Conservation (phyloP, 2,888 invertebrate genomes). For the Mamestra brassicae region DNA sequence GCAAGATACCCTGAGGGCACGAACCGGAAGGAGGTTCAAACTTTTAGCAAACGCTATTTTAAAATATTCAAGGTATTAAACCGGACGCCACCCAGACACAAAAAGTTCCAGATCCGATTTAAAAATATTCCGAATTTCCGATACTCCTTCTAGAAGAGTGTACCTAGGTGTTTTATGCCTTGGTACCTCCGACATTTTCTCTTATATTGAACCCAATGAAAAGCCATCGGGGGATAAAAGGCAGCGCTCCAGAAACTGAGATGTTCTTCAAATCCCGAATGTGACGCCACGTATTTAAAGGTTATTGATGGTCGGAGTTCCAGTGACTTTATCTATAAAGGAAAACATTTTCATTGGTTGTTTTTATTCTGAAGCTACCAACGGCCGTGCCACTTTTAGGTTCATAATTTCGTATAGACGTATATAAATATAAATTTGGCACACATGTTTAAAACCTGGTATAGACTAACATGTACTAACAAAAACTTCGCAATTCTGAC, state of each 20-base stretch:
- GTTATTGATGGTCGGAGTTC: slow-evolving; percentile 22
- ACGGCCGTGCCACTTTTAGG: background rate
- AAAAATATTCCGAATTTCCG: slow-evolving; percentile 30
- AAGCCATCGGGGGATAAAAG: slow-evolving; percentile 51
- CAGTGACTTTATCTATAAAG: slow-evolving; percentile 3
- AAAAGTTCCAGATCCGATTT: slow-evolving; percentile 37
- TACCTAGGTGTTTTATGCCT: slow-evolving; percentile 30
- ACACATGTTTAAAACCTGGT: too few species aligned
- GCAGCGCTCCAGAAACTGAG: slow-evolving; percentile 44
- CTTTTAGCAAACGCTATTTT: slow-evolving; percentile 37
- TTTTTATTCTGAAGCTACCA: background rate
- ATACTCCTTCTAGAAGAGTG: slow-evolving; percentile 47
- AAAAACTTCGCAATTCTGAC: too few species aligned
- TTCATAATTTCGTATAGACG: too few species aligned
- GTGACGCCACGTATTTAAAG: slow-evolving; percentile 32
- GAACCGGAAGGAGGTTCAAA: slow-evolving; percentile 17
- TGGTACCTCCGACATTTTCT: slow-evolving; percentile 46
- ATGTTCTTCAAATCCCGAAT: slow-evolving; percentile 39
- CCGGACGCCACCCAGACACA: slow-evolving; percentile 50
- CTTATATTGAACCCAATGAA: slow-evolving; percentile 57
- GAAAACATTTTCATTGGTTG: background rate
- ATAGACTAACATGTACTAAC: too few species aligned
- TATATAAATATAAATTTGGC: too few species aligned
- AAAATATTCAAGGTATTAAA: slow-evolving; percentile 46
- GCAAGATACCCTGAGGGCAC: background rate